A percentile compares a stretch with the other conserved stretches of the same genome.
Evolutionary conservation across 2,888 invertebrate species (phyloP).

Genomic region (Microchrysa polita): DNA sequence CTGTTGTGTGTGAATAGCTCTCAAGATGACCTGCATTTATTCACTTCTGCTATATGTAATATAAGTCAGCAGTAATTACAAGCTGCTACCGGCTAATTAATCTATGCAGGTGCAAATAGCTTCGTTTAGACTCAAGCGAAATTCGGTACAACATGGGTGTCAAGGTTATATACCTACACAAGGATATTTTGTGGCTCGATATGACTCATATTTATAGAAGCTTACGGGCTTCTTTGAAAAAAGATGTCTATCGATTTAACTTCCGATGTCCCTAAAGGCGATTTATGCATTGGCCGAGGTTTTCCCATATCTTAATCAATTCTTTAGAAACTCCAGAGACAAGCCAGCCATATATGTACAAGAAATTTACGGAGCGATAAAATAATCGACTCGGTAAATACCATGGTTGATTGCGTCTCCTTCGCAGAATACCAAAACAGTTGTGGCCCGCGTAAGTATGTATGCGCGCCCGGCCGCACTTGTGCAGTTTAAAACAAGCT

Average conservation of each 20-base stretch:
- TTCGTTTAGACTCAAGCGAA: background rate
- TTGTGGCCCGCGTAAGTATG: background rate
- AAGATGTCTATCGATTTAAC: too few relatives aligned
- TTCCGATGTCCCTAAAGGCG: too few relatives aligned
- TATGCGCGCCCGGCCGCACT: too few relatives aligned
- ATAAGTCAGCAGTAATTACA: slow-evolving; percentile 41
- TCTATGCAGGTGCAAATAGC: slow-evolving; percentile 42
- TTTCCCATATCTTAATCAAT: too few relatives aligned
- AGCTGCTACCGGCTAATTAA: slow-evolving; percentile 42
- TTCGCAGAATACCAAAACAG: slow-evolving; percentile 26
- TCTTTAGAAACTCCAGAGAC: background rate
- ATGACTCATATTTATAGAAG: too few relatives aligned
- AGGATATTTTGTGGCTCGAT: too few relatives aligned
- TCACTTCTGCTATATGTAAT: slow-evolving; percentile 26
- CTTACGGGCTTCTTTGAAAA: too few relatives aligned
- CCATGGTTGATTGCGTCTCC: background rate
- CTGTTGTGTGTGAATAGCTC: slow-evolving; percentile 7
- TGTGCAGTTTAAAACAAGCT: slow-evolving; percentile 27
- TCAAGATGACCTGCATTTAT: slow-evolving; percentile 37
- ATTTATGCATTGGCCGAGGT: too few relatives aligned
- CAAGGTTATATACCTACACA: too few relatives aligned
- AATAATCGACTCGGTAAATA: background rate
- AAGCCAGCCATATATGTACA: too few relatives aligned
- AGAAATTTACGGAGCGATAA: background rate
- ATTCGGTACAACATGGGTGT: too few relatives aligned